phyloP scores from a whole-genome alignment of 2,797 vertebrate genomes.

The Galago senegalensis region DNA sequence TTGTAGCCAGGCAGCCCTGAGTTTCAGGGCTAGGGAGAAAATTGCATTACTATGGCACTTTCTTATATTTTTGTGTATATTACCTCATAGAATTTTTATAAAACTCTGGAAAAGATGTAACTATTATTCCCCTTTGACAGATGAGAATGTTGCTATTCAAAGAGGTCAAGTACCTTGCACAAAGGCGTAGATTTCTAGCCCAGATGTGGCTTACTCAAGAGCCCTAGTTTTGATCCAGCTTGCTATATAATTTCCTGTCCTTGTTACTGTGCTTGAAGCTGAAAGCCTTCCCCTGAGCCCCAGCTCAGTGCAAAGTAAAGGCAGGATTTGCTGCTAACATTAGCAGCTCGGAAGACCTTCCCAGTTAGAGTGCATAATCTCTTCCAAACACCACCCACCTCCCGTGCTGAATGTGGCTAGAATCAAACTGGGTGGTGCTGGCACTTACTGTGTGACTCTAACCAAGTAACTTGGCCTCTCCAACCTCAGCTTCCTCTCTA shows the following conservation, averaged over 20 bases:
- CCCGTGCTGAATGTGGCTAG: background rate
- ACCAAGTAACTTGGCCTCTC: background rate
- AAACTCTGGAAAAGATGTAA: slow-evolving; percentile 3
- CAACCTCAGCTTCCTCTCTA: slow-evolving; percentile 54
- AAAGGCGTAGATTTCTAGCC: background rate
- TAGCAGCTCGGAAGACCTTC: background rate
- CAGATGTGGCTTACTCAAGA: background rate
- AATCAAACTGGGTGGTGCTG: background rate
- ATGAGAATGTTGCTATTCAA: background rate
- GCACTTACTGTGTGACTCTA: background rate
- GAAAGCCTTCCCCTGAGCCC: background rate
- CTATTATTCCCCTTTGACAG: background rate
- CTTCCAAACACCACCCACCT: background rate
- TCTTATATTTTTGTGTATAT: background rate
- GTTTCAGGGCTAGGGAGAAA: background rate
- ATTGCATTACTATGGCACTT: background rate
- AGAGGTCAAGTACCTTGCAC: background rate
- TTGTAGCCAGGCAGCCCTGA: background rate
- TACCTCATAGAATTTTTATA: slow-evolving; percentile 18
- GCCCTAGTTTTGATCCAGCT: background rate
- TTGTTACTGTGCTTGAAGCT: background rate
- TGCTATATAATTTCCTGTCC: background rate
- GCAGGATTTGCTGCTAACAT: background rate
- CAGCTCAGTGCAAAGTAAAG: background rate
- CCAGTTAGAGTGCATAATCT: background rate